phyloP scores from a whole-genome alignment of 2,797 vertebrate genomes.

The Pangasius macronema region DNA sequence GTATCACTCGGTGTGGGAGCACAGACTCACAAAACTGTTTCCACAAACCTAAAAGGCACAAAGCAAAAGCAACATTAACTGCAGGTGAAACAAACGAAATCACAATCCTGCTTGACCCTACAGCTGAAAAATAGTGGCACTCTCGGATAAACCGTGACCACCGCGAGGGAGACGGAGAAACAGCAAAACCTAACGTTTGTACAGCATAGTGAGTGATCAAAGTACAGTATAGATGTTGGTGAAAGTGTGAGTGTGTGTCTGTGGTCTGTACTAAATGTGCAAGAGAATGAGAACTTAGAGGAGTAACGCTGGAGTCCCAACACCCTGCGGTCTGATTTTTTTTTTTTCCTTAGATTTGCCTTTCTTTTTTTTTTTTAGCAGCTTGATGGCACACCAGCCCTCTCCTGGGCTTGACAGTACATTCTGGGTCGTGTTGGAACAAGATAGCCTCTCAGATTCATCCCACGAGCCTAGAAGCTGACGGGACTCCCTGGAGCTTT shows the following conservation, averaged over 20 bases:
- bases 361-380: constrained; percentile 64
- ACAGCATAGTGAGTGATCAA: constrained; percentile 54
- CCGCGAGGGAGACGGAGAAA: constrained; percentile 26
- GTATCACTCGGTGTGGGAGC: neutral
- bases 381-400: constrained; percentile 59
- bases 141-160: constrained; percentile 24
- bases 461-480: constrained; percentile 48
- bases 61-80: constrained; percentile 30
- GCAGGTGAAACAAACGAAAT: neutral
- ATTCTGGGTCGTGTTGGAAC: constrained; percentile 70
- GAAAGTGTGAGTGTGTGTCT: constrained; percentile 31
- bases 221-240: constrained; percentile 51
- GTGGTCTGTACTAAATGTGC: constrained; percentile 44
- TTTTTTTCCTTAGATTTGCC: constrained; percentile 10
- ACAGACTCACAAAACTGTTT: neutral
- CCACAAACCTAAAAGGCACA: constrained; percentile 51
- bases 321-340: constrained; percentile 39
- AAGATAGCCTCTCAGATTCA: constrained; percentile 46
- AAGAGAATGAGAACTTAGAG: constrained; percentile 50
- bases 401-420: constrained; percentile 68
- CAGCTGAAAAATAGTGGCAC: constrained; percentile 34
- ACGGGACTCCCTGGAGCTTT: constrained; percentile 47
- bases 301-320: constrained; percentile 41
- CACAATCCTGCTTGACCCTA: constrained; percentile 43
- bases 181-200: constrained; percentile 51